Base-by-base conservation (phyloP, 2,888 invertebrate species). In the Drosophila borborema region DNA sequence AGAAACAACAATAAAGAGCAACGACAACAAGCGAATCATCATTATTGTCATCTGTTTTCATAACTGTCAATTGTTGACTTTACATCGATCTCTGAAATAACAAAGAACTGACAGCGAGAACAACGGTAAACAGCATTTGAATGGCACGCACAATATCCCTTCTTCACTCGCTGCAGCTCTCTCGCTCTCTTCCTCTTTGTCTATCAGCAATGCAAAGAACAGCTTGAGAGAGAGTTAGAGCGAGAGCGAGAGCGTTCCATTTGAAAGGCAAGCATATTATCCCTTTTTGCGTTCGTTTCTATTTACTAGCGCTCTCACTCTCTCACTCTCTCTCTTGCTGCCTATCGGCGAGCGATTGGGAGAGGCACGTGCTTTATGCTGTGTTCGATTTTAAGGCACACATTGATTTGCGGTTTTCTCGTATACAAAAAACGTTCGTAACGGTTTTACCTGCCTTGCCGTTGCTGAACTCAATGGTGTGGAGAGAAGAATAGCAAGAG, bases 51-150 rank as follows among this genome's bases (percentile, higher is more conserved):
- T 83, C 90, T 80, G 90, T 79, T 79, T 78, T 72, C 82, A 89
- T 89, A 90, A 90, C 89, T 88, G 87, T 90, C 89, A 86, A 83
- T 90, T 82, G 83, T 87, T 87, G 85, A 89, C 85, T 90, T 81
- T 77, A 65, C 72, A 76, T 78, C 71, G 80, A 78, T 75, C 72
- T 62, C 51, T 43, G 61, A 49, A 74, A 71, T 58, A 72, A 78
- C 80, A 76, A 76, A 56, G 72, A 64, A 36, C 65, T 71, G 72
- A 70, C 77, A 75, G 68, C 66, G 59, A 61, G 62, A 23, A 64
- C 64, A 61, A 70, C 46, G 62, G 40, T 61, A 63, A 64, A 80
- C 80, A 63, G 72, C 70, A 72, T 86, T 87, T 65, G 82, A 75
- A 87, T 78, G 69, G 45, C 69, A 64, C 46, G 60, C 64, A 56